Evolutionary conservation across 2,797 vertebrate genomes (phyloP), one percentile per base, ranked within the genome.

Genomic region (Thunnus albacares): DNA sequence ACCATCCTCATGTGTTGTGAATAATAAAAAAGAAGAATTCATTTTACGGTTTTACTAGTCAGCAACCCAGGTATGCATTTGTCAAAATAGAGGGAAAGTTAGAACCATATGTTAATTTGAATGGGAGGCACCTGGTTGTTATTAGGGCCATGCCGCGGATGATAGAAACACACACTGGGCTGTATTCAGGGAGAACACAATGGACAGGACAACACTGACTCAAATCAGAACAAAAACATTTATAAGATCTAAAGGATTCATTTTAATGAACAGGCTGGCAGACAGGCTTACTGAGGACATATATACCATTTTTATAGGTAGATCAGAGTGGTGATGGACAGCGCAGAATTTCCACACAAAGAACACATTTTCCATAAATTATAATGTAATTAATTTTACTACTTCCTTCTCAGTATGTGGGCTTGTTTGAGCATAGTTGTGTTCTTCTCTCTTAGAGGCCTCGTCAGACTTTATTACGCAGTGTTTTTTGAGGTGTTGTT

Each of bases 81-180:
- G 92, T 94, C 93, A 92, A 90, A 93, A 87, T 87, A 93, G 83
- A 88, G 85, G 73, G 89, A 15, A 80, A 96, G 96, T 95, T 96
- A 93, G 88, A 97, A 96, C 93, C 96, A 97, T 86, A 95, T 96
- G 96, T 93, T 92, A 89, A 94, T 95, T 93, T 93, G 83, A 94
- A 92, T 87, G 84, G 89, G 87, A 92, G 89, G 87, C 95, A 96
- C 91, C 91, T 96, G 95, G 88, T 87, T 90, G 89, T 91, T 92
- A 96, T 96, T 96, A 95, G 68, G 87, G 89, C 69, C n/a, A 18
- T 88, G 85, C 89, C 79, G 81, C 64, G 74, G 93, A 94, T 92
- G 91, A 93, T 90, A 93, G 91, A 82, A 93, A 89, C 68, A 49
- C 83, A 74, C 38, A 64, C 22, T 56, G 82, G 73, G 80, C 80